These are phyloP conservation scores for Microcaecilia unicolor DNA, from an alignment of 2,797 vertebrate genomes.

Conservation along the genomic window DNA sequence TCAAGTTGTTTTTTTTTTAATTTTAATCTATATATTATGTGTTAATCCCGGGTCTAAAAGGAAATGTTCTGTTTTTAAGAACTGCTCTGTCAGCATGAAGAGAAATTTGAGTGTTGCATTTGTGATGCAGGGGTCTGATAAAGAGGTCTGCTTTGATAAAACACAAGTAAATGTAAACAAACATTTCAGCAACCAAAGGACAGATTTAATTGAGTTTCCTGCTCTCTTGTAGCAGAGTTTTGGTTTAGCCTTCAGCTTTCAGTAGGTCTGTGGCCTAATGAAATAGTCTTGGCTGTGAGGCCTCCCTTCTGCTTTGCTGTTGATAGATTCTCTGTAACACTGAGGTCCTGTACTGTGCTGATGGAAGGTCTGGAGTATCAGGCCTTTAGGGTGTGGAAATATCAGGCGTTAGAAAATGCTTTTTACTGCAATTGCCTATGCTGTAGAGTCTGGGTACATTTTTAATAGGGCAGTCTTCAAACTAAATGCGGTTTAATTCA, in stretches of 20 bases:
- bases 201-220: conserved; percentile 1
- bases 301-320: conserved; percentile 10
- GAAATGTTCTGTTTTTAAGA: neutral
- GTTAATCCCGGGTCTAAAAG: too few species aligned
- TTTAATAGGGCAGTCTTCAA: neutral
- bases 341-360: neutral
- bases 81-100: neutral
- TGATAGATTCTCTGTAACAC: conserved; percentile 15
- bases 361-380: neutral
- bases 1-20: too few species aligned
- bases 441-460: conserved; percentile 3
- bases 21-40: too few species aligned
- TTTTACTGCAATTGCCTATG: too few species aligned
- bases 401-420: neutral
- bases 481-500: neutral
- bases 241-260: conserved; percentile 1
- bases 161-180: neutral
- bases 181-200: neutral
- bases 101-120: neutral
- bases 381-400: neutral
- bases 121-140: neutral
- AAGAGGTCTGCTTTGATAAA: too few species aligned
- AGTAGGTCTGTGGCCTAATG: too few species aligned
- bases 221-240: conserved; percentile 4
- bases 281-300: too few species aligned